These are phyloP conservation scores for Linepithema humile DNA, from an alignment of 1,140 invertebrate genomes.

Conservation along the genomic window DNA sequence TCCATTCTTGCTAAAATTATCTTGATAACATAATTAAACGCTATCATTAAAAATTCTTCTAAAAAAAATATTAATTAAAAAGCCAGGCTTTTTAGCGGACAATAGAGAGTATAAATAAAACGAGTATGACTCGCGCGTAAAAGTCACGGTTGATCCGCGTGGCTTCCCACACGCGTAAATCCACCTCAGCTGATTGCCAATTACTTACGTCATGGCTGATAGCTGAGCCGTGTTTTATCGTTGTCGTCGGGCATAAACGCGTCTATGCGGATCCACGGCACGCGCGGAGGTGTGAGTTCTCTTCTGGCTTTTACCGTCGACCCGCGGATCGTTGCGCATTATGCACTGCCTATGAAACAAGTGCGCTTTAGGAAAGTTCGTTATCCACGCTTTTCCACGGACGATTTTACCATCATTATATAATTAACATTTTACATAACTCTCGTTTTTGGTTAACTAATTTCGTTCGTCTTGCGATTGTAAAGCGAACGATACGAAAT, in stretches of 20 bases:
- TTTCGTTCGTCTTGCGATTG: neutral
- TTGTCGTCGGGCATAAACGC: neutral
- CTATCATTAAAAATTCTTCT: constrained; percentile 4
- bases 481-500: neutral
- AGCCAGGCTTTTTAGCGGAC: no score
- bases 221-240: constrained; percentile 55
- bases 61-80: no score
- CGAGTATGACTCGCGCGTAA: constrained; percentile 7
- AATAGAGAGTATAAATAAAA: no score
- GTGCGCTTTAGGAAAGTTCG: neutral
- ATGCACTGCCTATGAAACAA: neutral
- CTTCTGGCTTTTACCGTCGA: neutral
- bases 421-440: constrained; percentile 11
- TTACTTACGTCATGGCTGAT: constrained; percentile 65
- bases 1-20: neutral
- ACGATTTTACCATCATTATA: constrained; percentile 16
- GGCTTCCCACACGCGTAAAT: constrained; percentile 61
- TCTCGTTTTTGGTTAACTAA: no score
- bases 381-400: constrained; percentile 2
- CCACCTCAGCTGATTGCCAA: constrained; percentile 65
- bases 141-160: neutral
- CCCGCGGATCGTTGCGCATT: neutral
- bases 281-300: constrained; percentile 42
- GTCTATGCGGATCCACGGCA: constrained; percentile 36
- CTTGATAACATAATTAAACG: neutral